Evolutionary conservation across 2,113 vertebrate genomes (phyloP).

Genomic region (Orientallactaga bullata): DNA sequence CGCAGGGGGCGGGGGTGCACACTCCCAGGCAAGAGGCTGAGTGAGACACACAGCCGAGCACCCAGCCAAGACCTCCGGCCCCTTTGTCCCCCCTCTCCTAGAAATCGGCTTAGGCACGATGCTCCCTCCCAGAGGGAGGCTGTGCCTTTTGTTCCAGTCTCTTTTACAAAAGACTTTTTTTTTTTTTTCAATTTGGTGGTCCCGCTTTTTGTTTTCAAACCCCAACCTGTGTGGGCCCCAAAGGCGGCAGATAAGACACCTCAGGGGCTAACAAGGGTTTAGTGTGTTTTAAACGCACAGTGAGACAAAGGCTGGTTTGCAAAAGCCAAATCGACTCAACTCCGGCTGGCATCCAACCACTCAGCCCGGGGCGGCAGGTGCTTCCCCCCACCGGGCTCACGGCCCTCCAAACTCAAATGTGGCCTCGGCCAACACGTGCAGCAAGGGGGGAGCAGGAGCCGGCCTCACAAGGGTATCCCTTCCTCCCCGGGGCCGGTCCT

Average conservation of each 20-base stretch:
- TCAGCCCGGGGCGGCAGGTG: conserved; percentile 51
- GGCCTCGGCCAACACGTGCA: not conserved
- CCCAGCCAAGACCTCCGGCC: not conserved
- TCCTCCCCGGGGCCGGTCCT: not conserved
- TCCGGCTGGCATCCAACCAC: not conserved
- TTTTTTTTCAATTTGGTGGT: not conserved
- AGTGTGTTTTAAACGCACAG: conserved; percentile 30
- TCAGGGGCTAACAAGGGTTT: conserved; percentile 41
- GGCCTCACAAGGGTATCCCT: not conserved
- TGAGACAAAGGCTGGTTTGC: conserved; percentile 71
- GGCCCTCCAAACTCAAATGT: not conserved
- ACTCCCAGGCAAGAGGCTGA: not conserved
- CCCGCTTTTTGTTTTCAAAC: conserved; percentile 61
- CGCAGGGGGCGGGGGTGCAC: not conserved
- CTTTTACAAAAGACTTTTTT: conserved; percentile 25
- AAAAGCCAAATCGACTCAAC: not conserved
- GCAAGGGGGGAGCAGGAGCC: too few relatives aligned
- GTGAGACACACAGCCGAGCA: not conserved
- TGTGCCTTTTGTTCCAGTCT: conserved; percentile 46
- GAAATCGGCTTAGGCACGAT: conserved; percentile 33
- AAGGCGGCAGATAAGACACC: conserved; percentile 30
- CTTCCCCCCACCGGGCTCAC: not conserved
- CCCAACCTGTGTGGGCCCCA: conserved; percentile 60
- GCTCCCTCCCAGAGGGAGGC: not conserved
- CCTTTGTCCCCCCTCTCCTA: not conserved